phyloP scores from a whole-genome alignment of 2,888 invertebrate genomes.

The Drosophila demipolita region DNA sequence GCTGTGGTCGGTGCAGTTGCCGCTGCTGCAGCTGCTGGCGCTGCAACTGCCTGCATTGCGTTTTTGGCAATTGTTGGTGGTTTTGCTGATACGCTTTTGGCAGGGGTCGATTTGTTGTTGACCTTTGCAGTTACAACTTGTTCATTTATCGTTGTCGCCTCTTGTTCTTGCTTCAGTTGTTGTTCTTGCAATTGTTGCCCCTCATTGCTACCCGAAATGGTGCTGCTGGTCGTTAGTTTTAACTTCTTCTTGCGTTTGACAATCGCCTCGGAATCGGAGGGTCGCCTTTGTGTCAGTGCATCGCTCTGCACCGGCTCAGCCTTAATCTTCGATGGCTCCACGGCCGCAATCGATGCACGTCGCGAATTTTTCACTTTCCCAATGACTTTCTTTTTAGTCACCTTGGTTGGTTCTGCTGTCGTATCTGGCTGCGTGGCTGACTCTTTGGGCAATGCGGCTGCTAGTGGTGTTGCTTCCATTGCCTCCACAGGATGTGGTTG shows the following conservation, averaged over 20 bases:
- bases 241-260: conserved; percentile 78
- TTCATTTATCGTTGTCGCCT: conserved; percentile 58
- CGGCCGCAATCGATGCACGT: conserved; percentile 82
- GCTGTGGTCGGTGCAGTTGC: conserved; percentile 45
- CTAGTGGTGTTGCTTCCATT: conserved; percentile 34
- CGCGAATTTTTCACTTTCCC: conserved; percentile 67
- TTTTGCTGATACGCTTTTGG: conserved; percentile 54
- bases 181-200: conserved; percentile 26
- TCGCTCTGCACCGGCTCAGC: conserved; percentile 63
- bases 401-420: not conserved
- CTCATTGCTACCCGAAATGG: conserved; percentile 55
- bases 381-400: conserved; percentile 62
- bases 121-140: conserved; percentile 67
- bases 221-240: conserved; percentile 56
- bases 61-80: conserved; percentile 63
- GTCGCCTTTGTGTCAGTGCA: conserved; percentile 73
- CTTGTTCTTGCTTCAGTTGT: conserved; percentile 15
- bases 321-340: conserved; percentile 81
- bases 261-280: conserved; percentile 82
- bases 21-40: conserved; percentile 10
- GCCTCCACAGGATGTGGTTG: conserved; percentile 41
- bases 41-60: conserved; percentile 37
- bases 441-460: conserved; percentile 45
- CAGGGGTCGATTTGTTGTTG: conserved; percentile 54
- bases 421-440: conserved; percentile 47